Conservation (phyloP, 2,113 vertebrate genomes). For the Pungitius pungitius region DNA sequence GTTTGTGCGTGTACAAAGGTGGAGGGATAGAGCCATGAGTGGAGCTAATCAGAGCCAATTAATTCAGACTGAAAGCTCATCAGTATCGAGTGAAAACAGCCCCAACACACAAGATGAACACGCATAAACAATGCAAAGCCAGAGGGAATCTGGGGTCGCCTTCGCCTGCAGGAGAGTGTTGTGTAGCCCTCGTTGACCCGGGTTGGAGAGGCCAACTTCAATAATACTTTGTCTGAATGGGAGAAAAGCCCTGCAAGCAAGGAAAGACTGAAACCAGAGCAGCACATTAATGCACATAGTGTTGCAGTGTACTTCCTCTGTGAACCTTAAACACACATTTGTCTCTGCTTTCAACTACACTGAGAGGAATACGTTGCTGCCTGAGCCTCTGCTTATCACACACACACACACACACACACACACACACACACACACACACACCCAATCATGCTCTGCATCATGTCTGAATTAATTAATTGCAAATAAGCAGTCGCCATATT, state of each 20-base stretch:
- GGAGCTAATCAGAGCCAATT: constrained; percentile 58
- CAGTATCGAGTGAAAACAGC: constrained; percentile 55
- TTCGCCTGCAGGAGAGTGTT: too few relatives aligned
- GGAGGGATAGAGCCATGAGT: constrained; percentile 8
- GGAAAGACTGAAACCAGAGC: background rate
- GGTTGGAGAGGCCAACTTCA: too few relatives aligned
- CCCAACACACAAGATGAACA: constrained; percentile 7
- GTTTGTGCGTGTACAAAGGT: background rate
- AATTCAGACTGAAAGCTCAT: constrained; percentile 40
- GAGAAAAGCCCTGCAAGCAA: background rate
- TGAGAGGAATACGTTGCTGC: constrained; percentile 20
- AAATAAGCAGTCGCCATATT: background rate
- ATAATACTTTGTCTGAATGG: background rate
- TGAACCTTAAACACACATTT: background rate
- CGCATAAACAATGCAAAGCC: background rate
- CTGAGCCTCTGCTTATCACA: constrained; percentile 9
- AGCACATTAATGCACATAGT: background rate
- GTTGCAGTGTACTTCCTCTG: background rate
- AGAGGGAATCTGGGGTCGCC: background rate
- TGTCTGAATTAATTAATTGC: constrained; percentile 16
- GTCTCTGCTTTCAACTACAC: constrained; percentile 2
- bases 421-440: constrained; percentile 10
- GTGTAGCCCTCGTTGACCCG: too few relatives aligned
- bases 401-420: too few relatives aligned
- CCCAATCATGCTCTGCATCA: background rate